A percentile compares a stretch with the other conserved stretches of the same genome.
phyloP scores from a whole-genome alignment of 2,113 vertebrate genomes.

The Fulmarus glacialis region DNA sequence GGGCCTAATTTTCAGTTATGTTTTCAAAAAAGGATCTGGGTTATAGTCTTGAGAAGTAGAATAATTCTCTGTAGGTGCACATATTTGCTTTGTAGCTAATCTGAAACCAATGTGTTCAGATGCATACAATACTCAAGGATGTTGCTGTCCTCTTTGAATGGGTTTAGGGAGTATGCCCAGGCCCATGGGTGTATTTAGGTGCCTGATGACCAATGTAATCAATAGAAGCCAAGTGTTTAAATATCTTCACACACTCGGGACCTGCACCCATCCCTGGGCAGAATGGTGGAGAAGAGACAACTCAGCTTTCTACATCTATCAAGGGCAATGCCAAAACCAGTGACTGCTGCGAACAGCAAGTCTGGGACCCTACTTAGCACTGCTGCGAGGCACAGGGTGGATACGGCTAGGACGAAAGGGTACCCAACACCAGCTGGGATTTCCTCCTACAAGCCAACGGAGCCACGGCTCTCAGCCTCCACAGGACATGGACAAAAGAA shows the following conservation, averaged over 20 bases:
- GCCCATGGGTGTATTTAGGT: background rate
- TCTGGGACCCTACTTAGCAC: background rate
- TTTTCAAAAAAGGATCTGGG: background rate
- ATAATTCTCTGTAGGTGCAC: background rate
- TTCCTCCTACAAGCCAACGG: background rate
- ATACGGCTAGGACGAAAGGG: fast-evolving
- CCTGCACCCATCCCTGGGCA: background rate
- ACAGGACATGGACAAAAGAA: background rate
- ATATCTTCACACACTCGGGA: background rate
- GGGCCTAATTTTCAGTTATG: background rate
- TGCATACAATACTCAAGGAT: background rate
- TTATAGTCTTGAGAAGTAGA: background rate
- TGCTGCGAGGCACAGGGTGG: background rate
- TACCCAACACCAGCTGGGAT: background rate
- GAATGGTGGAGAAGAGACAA: background rate
- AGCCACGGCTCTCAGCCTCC: background rate
- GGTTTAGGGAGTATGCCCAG: background rate
- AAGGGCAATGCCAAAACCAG: background rate
- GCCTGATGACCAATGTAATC: background rate
- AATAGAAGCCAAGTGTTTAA: background rate
- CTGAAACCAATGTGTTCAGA: background rate
- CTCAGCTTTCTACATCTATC: background rate
- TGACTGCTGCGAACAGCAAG: background rate
- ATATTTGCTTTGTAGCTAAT: background rate
- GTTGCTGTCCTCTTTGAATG: background rate